Percentiles rank a stretch among this genome's conserved stretches.
Evolutionary conservation across 2,113 vertebrate genomes (phyloP).

Genomic region (Aldabrachelys gigantea): DNA sequence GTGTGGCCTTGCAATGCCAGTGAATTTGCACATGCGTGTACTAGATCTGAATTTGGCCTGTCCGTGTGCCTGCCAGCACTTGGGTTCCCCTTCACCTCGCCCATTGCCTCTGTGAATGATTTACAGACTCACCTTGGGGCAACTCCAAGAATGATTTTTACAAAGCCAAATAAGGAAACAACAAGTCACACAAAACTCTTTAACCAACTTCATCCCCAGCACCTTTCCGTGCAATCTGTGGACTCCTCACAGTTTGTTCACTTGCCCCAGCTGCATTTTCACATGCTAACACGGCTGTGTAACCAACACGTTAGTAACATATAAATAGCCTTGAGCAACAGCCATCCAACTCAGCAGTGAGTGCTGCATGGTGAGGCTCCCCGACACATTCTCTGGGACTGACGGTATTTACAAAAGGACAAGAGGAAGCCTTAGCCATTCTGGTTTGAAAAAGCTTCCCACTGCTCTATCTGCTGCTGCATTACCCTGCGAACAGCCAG

Average conservation of each 20-base stretch:
- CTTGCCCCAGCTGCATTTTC: background rate
- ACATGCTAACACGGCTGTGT: background rate
- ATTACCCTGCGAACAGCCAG: background rate
- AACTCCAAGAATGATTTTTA: background rate
- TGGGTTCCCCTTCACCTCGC: fast-evolving
- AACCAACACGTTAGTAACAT: background rate
- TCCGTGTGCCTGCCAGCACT: background rate
- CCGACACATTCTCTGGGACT: background rate
- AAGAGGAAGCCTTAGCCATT: background rate
- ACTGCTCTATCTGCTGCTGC: background rate
- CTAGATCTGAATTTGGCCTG: background rate
- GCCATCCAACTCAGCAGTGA: background rate
- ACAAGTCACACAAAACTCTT: background rate
- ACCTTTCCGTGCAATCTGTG: fast-evolving
- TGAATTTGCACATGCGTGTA: no score
- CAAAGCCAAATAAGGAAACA: background rate
- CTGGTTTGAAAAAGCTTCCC: background rate
- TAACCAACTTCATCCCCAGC: fast-evolving
- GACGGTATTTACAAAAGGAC: background rate
- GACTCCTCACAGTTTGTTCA: background rate
- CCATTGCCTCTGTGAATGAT: background rate
- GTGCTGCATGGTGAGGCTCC: background rate
- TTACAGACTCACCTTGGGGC: constrained; percentile 31
- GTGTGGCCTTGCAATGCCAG: background rate
- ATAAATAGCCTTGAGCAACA: background rate